These are phyloP conservation scores for Neolamprologus cancellatus DNA, from an alignment of 2,113 vertebrate genomes.

Conservation along the genomic window DNA sequence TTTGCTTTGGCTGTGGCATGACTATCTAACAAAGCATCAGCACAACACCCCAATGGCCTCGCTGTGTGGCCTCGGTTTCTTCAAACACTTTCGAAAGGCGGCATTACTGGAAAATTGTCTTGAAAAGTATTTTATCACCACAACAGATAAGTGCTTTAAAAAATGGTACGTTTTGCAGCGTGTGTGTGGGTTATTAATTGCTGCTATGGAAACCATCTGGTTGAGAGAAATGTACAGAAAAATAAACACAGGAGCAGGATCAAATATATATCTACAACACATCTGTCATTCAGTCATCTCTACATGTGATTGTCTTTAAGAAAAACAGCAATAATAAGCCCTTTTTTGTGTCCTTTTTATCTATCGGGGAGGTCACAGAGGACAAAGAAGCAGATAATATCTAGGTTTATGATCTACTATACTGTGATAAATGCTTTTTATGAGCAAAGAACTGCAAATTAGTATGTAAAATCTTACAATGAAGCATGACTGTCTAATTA, in stretches of 20 bases:
- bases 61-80: conserved; percentile 42
- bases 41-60: conserved; percentile 5
- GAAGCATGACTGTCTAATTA: conserved; percentile 2
- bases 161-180: neutral
- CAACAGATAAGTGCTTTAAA: conserved; percentile 12
- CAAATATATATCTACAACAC: neutral
- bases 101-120: neutral
- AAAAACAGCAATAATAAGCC: neutral
- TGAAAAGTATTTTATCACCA: conserved; percentile 12
- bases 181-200: conserved; percentile 3
- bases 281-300: neutral
- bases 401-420: neutral
- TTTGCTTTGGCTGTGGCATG: conserved; percentile 60
- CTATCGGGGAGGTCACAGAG: neutral
- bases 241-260: neutral
- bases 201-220: conserved; percentile 8
- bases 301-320: neutral
- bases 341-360: neutral
- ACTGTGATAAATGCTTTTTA: neutral
- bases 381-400: neutral
- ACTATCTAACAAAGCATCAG: conserved; percentile 53
- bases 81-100: neutral
- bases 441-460: neutral
- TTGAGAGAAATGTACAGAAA: neutral
- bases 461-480: neutral